Evolutionary conservation across 2,797 vertebrate genomes (phyloP), one percentile per base, ranked within the genome.

Genomic region (Acridotheres tristis): DNA sequence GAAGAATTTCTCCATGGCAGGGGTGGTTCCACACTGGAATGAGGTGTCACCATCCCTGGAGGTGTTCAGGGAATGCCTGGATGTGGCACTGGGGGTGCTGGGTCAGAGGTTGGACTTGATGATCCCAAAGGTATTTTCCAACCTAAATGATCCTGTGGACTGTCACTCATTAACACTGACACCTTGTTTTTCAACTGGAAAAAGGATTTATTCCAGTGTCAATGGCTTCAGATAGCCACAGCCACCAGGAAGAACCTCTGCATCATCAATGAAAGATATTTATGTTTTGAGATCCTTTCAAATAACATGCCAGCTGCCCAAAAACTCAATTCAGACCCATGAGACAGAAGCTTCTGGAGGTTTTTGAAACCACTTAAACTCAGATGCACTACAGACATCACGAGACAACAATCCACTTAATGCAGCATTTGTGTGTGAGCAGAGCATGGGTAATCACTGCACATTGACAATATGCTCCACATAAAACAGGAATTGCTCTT

Each of bases 231-330:
- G 40, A 40, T 16, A 40, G 40, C 15, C 40, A 40, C 40, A 40
- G 40, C 40, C 40, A 40, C 40, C 40, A 40, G 20, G 42, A 69
- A 74, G 4, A 40, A 57, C 13, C 38, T 58, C 66, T 29, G 11
- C 4, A 58, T 17, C 50, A 38, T 9, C 43, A 79, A 22, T 7
- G 27, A 16, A 81, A 40, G 43, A 57, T 8, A 42, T 51, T 30
- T 67, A 22, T 18, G 27, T 51, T 42, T 51, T n/a, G 30, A 11
- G 17, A 57, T 13, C 30, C 69, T 62, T 92, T 36, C 21, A 7
- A 72, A 53, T 6, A 32, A 40, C 0, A 0, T 6, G 27, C 11
- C 32, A 38, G 47, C 18, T 45, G 59, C 18, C 38, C 67, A 25
- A 61, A 92, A 75, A 6, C 65, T n/a, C 36, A 62, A 66, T 38